These are phyloP conservation scores for Brotogeris chrysoptera DNA, from an alignment of 2,797 vertebrate species.

Conservation along the genomic window DNA sequence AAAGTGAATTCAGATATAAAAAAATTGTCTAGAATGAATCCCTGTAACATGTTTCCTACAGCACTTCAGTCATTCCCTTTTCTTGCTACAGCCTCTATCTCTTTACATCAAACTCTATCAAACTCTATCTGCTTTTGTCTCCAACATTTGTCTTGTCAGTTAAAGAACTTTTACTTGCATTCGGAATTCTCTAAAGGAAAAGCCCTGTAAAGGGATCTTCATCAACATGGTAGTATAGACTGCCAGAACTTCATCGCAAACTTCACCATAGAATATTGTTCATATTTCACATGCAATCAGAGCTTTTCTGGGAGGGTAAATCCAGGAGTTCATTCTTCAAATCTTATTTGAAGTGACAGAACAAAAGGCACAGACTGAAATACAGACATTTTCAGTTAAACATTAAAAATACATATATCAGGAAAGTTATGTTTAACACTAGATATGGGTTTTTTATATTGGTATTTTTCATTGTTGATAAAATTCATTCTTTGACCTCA, in stretches of 20 bases:
- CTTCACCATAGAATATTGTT: background rate
- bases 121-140: background rate
- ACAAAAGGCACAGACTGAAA: background rate
- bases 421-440: background rate
- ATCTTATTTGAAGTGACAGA: background rate
- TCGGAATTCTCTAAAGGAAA: background rate
- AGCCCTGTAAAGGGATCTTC: background rate
- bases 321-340: background rate
- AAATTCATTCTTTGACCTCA: background rate
- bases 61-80: background rate
- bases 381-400: background rate
- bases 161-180: background rate
- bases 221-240: background rate
- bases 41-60: background rate
- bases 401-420: background rate
- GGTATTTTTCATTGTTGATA: background rate
- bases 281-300: background rate
- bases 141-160: background rate
- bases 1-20: background rate
- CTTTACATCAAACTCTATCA: background rate
- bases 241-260: background rate
- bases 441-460: background rate
- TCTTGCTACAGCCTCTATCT: background rate
- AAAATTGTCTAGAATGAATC: background rate
- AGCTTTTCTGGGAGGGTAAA: background rate